Evolutionary conservation across 1,140 invertebrate genomes (phyloP).

Genomic region (Teleogryllus occipitalis): DNA sequence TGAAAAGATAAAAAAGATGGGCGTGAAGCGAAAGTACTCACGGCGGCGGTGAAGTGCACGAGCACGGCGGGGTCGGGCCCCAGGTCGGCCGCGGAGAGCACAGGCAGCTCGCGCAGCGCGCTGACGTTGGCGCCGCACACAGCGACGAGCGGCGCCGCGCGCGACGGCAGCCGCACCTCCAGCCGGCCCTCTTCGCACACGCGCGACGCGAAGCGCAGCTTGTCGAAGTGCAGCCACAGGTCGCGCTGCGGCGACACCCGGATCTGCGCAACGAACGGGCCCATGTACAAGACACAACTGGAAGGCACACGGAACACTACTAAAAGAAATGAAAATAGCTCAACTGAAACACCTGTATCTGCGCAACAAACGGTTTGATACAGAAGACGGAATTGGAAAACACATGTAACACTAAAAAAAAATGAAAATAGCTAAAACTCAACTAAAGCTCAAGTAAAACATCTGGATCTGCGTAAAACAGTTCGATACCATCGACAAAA

Average conservation of each 20-base stretch:
- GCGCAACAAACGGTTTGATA: too few species aligned
- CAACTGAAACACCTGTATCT: too few species aligned
- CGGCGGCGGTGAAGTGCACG: constrained; percentile 44
- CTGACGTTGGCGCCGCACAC: constrained; percentile 78
- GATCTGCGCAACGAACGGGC: constrained; percentile 80
- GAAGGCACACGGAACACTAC: too few species aligned
- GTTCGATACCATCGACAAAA: too few species aligned
- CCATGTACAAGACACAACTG: too few species aligned
- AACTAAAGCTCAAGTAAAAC: too few species aligned
- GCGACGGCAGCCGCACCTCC: constrained; percentile 66
- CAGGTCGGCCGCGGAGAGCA: constrained; percentile 66
- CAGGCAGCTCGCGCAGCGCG: constrained; percentile 62
- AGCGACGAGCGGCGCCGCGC: constrained; percentile 59
- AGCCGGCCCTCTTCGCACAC: constrained; percentile 75
- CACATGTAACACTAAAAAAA: too few species aligned
- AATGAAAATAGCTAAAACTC: too few species aligned
- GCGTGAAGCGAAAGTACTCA: neutral
- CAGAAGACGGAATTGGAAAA: too few species aligned
- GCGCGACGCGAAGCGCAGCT: constrained; percentile 69
- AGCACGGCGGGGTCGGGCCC: constrained; percentile 29
- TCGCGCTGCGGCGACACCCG: constrained; percentile 69
- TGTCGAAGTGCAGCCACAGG: constrained; percentile 77
- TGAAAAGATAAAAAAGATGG: neutral
- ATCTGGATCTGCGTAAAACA: too few species aligned
- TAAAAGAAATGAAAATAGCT: too few species aligned